Evolutionary conservation across 2,888 invertebrate species (phyloP).

Genomic region (Hartigia nigra): DNA sequence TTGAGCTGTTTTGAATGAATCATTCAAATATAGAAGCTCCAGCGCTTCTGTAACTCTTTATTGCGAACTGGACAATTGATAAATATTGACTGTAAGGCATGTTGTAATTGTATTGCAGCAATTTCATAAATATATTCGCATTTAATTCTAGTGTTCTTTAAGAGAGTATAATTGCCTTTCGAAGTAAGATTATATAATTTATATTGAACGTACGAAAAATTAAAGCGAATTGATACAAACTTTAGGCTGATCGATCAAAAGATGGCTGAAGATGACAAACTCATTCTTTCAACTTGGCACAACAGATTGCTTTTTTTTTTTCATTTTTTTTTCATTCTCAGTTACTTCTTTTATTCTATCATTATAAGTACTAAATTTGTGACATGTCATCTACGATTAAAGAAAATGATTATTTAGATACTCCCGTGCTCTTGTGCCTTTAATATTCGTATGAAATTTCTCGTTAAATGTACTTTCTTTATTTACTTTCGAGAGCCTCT

Average conservation of each 20-base stretch:
- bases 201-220: neutral
- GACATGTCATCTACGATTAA: neutral
- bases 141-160: neutral
- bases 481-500: neutral
- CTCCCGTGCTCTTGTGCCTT: neutral
- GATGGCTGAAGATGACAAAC: neutral
- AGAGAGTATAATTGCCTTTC: neutral
- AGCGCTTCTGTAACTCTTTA: neutral
- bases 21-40: neutral
- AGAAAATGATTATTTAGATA: neutral
- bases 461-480: neutral
- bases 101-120: neutral
- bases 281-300: neutral
- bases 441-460: neutral
- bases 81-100: neutral
- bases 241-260: no score
- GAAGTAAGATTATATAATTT: neutral
- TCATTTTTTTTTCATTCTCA: neutral
- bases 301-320: no score
- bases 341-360: neutral
- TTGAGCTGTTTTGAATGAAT: slow-evolving; percentile 21
- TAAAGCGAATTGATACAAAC: neutral
- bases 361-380: neutral
- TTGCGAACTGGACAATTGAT: neutral
- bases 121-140: neutral